phyloP scores from a whole-genome alignment of 2,797 vertebrate genomes.

The Hoplostethus mediterraneus region DNA sequence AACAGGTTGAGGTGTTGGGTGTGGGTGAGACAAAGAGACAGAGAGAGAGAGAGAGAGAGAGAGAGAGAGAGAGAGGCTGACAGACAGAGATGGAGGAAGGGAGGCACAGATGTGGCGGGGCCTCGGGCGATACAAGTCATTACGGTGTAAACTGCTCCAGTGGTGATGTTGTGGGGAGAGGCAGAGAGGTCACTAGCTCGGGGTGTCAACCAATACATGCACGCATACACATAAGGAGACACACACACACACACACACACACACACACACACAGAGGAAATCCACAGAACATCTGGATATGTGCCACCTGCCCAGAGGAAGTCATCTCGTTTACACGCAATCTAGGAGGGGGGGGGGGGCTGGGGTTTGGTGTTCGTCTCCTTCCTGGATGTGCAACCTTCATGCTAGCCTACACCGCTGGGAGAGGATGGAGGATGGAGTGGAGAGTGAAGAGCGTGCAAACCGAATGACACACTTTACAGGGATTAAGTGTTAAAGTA shows the following conservation, averaged over 20 bases:
- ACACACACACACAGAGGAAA: slow-evolving; percentile 72
- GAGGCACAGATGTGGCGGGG: slow-evolving; percentile 84
- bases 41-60: slow-evolving; percentile 52
- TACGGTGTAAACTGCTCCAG: slow-evolving; percentile 84
- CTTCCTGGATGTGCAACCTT: slow-evolving; percentile 83
- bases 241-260: slow-evolving; percentile 16
- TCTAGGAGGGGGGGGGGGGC: slow-evolving; percentile 64
- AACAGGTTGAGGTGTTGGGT: slow-evolving; percentile 27
- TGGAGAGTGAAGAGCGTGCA: slow-evolving; percentile 82
- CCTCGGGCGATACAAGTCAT: slow-evolving; percentile 86
- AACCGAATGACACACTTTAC: slow-evolving; percentile 80
- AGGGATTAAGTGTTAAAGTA: slow-evolving; percentile 80
- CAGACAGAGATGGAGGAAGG: slow-evolving; percentile 77
- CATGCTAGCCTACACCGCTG: slow-evolving; percentile 77
- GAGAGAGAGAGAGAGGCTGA: slow-evolving; percentile 53
- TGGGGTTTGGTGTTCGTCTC: no score
- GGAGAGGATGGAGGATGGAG: slow-evolving; percentile 76
- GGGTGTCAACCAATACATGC: slow-evolving; percentile 71
- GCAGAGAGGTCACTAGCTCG: slow-evolving; percentile 73
- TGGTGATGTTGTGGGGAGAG: slow-evolving; percentile 76
- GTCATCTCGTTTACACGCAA: slow-evolving; percentile 83
- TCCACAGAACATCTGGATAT: slow-evolving; percentile 82
- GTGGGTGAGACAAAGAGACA: background rate
- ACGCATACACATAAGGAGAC: slow-evolving; percentile 58
- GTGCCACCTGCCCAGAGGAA: slow-evolving; percentile 85